Evolutionary conservation across 2,888 invertebrate species (phyloP).

Genomic region (Myathropa florea): DNA sequence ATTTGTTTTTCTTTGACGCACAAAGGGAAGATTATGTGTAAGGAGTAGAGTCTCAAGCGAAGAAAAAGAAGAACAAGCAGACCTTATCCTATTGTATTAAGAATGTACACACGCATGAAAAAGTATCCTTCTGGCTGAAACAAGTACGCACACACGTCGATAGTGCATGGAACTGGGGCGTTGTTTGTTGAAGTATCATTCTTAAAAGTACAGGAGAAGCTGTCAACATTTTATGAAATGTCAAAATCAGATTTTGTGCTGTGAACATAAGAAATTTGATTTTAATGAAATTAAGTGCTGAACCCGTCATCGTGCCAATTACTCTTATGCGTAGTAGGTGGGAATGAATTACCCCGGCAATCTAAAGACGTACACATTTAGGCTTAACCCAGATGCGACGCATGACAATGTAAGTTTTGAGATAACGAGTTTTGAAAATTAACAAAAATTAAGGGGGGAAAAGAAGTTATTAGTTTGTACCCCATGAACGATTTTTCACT

Average conservation of each 20-base stretch:
- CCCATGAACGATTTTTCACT: too few species aligned
- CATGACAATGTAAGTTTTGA: too few species aligned
- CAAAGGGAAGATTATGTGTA: background rate
- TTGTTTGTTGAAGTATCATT: background rate
- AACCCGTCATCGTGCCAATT: background rate
- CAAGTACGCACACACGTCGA: background rate
- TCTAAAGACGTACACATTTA: too few species aligned
- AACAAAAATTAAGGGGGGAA: too few species aligned
- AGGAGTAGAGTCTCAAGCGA: conserved; percentile 15
- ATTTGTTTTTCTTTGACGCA: conserved; percentile 19
- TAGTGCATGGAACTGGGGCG: background rate
- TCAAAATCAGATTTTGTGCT: background rate
- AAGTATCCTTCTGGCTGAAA: background rate
- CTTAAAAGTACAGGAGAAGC: background rate
- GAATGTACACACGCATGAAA: background rate
- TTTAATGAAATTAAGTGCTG: background rate
- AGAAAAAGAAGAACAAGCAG: background rate
- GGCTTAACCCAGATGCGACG: too few species aligned
- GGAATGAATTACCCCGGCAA: too few species aligned
- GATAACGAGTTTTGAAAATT: too few species aligned
- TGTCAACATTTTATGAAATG: background rate
- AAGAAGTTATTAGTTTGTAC: too few species aligned
- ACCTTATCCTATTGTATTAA: conserved; percentile 4
- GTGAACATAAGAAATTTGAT: background rate
- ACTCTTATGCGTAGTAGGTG: too few species aligned